Percentiles rank a stretch among this genome's conserved stretches.
Evolutionary conservation across 2,797 vertebrate species (phyloP).

Genomic region (Ctenopoma multispine): DNA sequence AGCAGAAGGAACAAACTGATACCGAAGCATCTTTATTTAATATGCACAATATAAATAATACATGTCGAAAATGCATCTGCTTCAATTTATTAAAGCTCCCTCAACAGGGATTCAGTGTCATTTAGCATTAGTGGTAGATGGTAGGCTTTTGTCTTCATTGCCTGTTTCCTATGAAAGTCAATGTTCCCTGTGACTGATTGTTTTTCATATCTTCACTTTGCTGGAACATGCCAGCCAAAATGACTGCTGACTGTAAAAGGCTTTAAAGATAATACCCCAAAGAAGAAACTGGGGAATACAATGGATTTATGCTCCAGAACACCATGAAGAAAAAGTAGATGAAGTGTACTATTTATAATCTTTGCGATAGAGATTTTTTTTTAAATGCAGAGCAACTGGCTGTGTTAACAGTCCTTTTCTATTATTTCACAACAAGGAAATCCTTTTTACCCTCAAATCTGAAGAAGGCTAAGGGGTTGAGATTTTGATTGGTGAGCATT

Average conservation of each 20-base stretch:
- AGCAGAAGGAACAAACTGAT: slow-evolving; percentile 82
- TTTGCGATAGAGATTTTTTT: slow-evolving; percentile 32
- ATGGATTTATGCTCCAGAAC: slow-evolving; percentile 68
- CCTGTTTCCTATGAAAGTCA: slow-evolving; percentile 65
- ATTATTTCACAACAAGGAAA: slow-evolving; percentile 55
- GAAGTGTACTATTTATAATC: slow-evolving; percentile 61
- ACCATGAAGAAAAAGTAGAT: slow-evolving; percentile 51
- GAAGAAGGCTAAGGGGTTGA: slow-evolving; percentile 43
- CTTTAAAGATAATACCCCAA: slow-evolving; percentile 70
- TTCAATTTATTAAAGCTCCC: slow-evolving; percentile 81
- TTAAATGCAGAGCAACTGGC: slow-evolving; percentile 46
- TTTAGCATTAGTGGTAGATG: slow-evolving; percentile 72
- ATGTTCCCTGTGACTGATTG: slow-evolving; percentile 61
- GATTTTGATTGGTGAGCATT: slow-evolving; percentile 80
- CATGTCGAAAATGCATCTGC: slow-evolving; percentile 82
- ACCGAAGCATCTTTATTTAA: slow-evolving; percentile 82
- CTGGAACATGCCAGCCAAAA: slow-evolving; percentile 65
- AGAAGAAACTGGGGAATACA: slow-evolving; percentile 65
- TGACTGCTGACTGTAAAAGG: slow-evolving; percentile 61
- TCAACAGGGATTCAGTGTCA: slow-evolving; percentile 76
- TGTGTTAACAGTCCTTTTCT: slow-evolving; percentile 37
- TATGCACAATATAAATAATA: slow-evolving; percentile 85
- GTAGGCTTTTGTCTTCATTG: slow-evolving; percentile 72
- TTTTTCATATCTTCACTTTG: slow-evolving; percentile 73
- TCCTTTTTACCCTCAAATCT: slow-evolving; percentile 45